Base-by-base conservation (phyloP, 2,888 invertebrate genomes). In the Dasysyrphus albostriatus region DNA sequence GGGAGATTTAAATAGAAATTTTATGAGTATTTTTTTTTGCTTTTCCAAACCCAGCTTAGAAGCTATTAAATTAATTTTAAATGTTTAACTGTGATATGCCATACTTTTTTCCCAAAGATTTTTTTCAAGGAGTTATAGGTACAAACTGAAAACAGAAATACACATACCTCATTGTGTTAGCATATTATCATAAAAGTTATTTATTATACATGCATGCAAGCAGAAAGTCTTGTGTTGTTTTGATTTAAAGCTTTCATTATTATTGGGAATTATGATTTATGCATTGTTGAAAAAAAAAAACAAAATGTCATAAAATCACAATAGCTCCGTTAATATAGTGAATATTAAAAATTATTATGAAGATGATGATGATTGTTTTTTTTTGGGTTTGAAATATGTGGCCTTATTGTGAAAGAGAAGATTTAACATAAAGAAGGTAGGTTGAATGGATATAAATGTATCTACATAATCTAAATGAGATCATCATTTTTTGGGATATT, bases 171-270 rank as follows among this genome's bases (percentile, higher is more conserved):
- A 49, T 49, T 19, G 39, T 54, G 29, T 69, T 69, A 39, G 47
- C 39, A 54, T 69, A 69, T 69, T 69, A 37, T 67, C 19, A 67
- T 67, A 67, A 67, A 5, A 34, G 44, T 47, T 44, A 34, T 47
- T 65, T 65, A 47, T 61, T 44, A 47, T 12, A 49, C 42, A 49
- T 65, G 24, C 19, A 39, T 61, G 19, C 39, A 42, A 61, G 39
- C 34, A 10, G 16, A 61, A 29, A 29, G 29, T 61, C 19, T 34
- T 32, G 16, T 61, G n/a, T 39, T 49, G 4, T 59, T 67, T 47
- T 67, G 47, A 76, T 76, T 67, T 76, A 76, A 67, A 49, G 29
- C 69, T 58, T 69, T 69, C 39, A 58, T 58, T 67, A 49, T 67
- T 67, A 24, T 24, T 24, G 24, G 37, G 49, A 24, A 49, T 69